phyloP scores from a whole-genome alignment of 2,888 invertebrate species.

The Eupithecia pulchellata region DNA sequence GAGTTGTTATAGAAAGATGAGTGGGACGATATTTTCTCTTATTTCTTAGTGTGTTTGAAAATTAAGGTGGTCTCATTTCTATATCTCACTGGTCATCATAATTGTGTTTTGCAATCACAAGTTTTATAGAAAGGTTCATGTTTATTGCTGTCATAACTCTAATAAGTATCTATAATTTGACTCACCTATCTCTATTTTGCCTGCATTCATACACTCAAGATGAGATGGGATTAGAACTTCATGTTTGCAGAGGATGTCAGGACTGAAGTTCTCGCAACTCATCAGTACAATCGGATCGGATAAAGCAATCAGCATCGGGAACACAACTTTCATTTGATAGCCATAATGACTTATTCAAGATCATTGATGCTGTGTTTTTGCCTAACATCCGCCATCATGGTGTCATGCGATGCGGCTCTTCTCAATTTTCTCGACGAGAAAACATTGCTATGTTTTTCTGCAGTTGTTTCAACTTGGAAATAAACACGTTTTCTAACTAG shows the following conservation, averaged over 20 bases:
- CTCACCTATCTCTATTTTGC: background rate
- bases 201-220: background rate
- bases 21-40: slow-evolving; percentile 46
- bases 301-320: slow-evolving; percentile 39
- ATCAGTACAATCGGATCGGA: slow-evolving; percentile 28
- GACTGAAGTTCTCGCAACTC: slow-evolving; percentile 2
- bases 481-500: background rate
- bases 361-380: slow-evolving; percentile 36
- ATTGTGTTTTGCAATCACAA: background rate
- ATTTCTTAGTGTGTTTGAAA: background rate
- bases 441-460: background rate
- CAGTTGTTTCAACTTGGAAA: background rate
- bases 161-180: background rate
- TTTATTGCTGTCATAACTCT: background rate
- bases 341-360: slow-evolving; percentile 50
- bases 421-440: slow-evolving; percentile 5
- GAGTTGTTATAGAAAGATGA: slow-evolving; percentile 50
- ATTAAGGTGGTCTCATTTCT: slow-evolving; percentile 1
- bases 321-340: slow-evolving; percentile 60
- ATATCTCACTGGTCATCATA: background rate
- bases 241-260: too few relatives aligned
- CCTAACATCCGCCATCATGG: slow-evolving; percentile 21
- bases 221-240: too few relatives aligned
- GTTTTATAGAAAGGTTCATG: background rate
- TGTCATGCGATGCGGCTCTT: slow-evolving; percentile 14